Base-by-base conservation (phyloP, 1,140 invertebrate genomes). In the Camponotus vicinus region DNA sequence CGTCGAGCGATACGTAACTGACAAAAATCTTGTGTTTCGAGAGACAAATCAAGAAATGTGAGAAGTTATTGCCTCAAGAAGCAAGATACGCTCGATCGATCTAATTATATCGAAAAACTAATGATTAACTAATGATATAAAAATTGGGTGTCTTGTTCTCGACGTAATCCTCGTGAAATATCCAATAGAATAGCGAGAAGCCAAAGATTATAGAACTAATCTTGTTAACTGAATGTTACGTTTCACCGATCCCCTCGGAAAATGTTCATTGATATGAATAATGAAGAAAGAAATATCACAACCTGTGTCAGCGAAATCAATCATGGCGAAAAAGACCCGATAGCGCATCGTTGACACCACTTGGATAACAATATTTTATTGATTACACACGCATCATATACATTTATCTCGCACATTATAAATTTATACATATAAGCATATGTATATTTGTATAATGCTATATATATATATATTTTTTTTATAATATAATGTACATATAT, bases 351-450 rank as follows among this genome's bases (percentile, higher is more conserved):
- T 92, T 90, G 92, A 92, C 88, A 52, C 15, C 15, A 52, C 91
- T 91, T 92, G 86, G 78, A 89, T 93, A 92, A 89, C 90, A 93
- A 93, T 92, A 93, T 88, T 93, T 93, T 93, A 93, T 94, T 93
- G 90, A 93, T 93, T 92, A 92, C 89, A 93, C 57, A 73, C 86
- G 89, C 87, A 91, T 92, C 89, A 86, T 92, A 90, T 91, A 93
- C 89, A 92, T 92, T 89, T 92, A 83, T 59, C 32, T 59, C 32
- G 92, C 88, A 91, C 89, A 34, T 83, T 49, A 83, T 13, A 88
- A 93, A 91, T 91, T 88, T 92, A 90, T 82, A 91, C 88, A 87
- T 89, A 27, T 40, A 8, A 83, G 64, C 34, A 4, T 18, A 15
- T 90, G 69, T 87, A 89, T 91, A 84, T 91, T 67, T 90, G 88